Evolutionary conservation across 2,888 invertebrate genomes (phyloP), one percentile per base, ranked within the genome.

Genomic region (Seira musarum): DNA sequence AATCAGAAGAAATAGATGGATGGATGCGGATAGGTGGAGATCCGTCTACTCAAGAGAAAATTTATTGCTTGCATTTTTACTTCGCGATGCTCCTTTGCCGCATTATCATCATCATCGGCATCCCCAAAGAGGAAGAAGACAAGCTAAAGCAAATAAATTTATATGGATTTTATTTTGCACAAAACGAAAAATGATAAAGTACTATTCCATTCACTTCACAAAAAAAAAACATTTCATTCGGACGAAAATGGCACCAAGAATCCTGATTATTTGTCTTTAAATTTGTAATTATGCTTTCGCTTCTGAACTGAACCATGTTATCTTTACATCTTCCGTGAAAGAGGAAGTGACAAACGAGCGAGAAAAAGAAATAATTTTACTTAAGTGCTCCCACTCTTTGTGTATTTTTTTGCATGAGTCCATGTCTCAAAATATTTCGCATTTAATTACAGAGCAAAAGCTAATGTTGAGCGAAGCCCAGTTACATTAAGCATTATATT

Each of bases 1-100:
- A 79, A 68, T 77, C 53, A 53, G 6, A 53, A 53, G 53, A 53
- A 53, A 13, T 3, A 53, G 53, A 53, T 53, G 53, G 53, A 53
- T 53, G 3, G 53, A 13, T 30, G 30, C 3, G 30, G 30, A 30
- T 30, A 13, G 53, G 53, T 53, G 53, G 53, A 53, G 17, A 53
- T 53, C 53, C 3, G 17, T 53, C 17, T 15, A 53, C 30, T 30
- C 30, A 30, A 53, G 53, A 53, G 53, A 53, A 53, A 53, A 53
- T 53, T 53, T 53, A 53, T 53, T 53, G 53, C 13, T 53, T 53
- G 53, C 53, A 53, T 53, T 53, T 53, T 53, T 53, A 53, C 53
- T 53, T 6, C 40, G 40, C n/a, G n/a, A n/a, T n/a, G n/a, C 30
- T 30, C 8, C 30, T 30, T 53, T 53, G 53, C 53, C 53, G 17